A percentile compares a stretch with the other conserved stretches of the same genome.
Evolutionary conservation across 37 sponge, comb jelly and placozoan genomes (phyloP).

Genomic region (Corticium candelabrum): DNA sequence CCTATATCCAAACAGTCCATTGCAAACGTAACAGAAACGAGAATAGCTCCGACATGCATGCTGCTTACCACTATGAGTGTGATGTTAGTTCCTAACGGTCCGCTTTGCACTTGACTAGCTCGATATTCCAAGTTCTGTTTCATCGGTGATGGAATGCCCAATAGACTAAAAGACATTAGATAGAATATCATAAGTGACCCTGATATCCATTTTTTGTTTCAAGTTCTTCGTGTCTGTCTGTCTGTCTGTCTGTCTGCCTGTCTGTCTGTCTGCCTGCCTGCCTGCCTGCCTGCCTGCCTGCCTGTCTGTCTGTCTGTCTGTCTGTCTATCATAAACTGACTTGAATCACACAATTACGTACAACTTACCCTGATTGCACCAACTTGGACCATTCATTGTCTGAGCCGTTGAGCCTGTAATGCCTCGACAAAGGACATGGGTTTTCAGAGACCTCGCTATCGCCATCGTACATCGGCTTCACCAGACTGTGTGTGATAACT

Average conservation of each 20-base stretch:
- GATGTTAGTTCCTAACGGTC: not conserved
- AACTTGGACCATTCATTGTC: slow-evolving; percentile 27
- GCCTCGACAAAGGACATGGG: slow-evolving; percentile 34
- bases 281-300: no score
- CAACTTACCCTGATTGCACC: not conserved
- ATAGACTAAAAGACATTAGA: no score
- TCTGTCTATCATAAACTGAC: no score
- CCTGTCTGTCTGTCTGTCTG: no score
- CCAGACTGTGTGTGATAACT: slow-evolving; percentile 34
- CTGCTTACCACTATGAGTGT: not conserved
- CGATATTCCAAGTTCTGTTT: not conserved
- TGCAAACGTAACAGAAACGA: not conserved
- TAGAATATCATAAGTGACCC: no score
- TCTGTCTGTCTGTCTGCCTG: no score
- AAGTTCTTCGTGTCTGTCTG: no score
- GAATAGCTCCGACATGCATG: not conserved
- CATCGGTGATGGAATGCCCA: no score
- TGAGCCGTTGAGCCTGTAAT: slow-evolving; percentile 6
- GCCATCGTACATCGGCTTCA: slow-evolving; percentile 16
- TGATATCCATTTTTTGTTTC: no score
- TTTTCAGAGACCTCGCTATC: not conserved
- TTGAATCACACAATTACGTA: not conserved
- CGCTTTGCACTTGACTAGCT: not conserved
- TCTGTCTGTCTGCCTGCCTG: no score
- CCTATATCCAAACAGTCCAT: not conserved